Percentiles rank a stretch among this genome's conserved stretches.
Conservation (phyloP, 2,113 vertebrate genomes). For the Xiphophorus couchianus region DNA sequence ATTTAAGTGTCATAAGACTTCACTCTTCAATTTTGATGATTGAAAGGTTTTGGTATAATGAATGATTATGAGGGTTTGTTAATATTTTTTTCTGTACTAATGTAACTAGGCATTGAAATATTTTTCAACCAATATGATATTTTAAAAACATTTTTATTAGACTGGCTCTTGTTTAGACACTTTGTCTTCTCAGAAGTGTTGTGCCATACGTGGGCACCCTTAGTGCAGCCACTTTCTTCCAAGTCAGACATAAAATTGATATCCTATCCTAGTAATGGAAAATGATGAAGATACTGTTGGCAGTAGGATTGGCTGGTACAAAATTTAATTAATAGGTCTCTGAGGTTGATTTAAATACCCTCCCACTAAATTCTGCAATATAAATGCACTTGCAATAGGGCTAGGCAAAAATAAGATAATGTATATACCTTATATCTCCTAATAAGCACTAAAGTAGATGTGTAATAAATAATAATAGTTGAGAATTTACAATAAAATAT, state of each 20-base stretch:
- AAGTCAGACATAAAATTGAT: not conserved
- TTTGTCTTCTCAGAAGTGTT: not conserved
- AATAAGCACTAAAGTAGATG: not conserved
- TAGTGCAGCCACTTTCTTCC: not conserved
- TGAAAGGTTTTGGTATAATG: not conserved
- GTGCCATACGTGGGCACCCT: not conserved
- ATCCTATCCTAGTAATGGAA: not conserved
- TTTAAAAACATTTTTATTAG: no score
- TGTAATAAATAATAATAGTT: not conserved
- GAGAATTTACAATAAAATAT: not conserved
- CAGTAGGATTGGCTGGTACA: not conserved
- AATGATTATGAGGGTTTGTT: not conserved
- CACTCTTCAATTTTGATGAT: not conserved
- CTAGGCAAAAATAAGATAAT: not conserved
- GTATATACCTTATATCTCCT: not conserved
- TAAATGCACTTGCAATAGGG: not conserved
- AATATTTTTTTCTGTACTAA: not conserved
- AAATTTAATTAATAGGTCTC: not conserved
- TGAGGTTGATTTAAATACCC: not conserved
- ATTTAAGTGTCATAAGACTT: not conserved
- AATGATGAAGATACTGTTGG: not conserved
- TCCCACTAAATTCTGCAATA: not conserved
- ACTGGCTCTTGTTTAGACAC: no score
- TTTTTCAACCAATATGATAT: not conserved
- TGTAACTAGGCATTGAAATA: not conserved